These are phyloP conservation scores for Ditula angustiorana DNA, from an alignment of 2,888 invertebrate genomes.

Conservation along the genomic window DNA sequence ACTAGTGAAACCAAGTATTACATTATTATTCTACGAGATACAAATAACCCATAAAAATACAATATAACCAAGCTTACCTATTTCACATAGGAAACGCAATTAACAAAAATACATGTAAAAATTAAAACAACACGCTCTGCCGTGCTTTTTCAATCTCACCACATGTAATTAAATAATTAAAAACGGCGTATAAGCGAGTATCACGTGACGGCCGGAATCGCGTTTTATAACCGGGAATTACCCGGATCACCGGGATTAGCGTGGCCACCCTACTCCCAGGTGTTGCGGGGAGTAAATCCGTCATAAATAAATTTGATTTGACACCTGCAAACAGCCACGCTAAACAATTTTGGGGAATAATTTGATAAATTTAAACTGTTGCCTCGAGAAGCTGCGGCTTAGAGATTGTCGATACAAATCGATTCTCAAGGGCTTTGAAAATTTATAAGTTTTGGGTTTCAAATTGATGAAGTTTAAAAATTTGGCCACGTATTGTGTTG, in stretches of 20 bases:
- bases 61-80: too few species aligned
- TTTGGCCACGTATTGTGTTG: too few species aligned
- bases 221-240: constrained; percentile 56
- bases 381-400: constrained; percentile 28
- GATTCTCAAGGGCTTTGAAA: background rate
- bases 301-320: constrained; percentile 81
- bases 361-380: constrained; percentile 49
- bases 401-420: constrained; percentile 11
- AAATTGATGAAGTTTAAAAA: background rate
- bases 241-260: constrained; percentile 59
- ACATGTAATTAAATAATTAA: constrained; percentile 22
- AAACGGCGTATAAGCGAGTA: constrained; percentile 43
- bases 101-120: too few species aligned
- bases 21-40: too few species aligned
- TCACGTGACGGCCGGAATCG: constrained; percentile 50
- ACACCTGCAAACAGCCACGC: constrained; percentile 68
- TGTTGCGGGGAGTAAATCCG: constrained; percentile 69
- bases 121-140: too few species aligned
- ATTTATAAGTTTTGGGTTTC: background rate
- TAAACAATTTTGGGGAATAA: constrained; percentile 63
- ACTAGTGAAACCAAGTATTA: too few species aligned
- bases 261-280: constrained; percentile 69
- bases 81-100: too few species aligned
- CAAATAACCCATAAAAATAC: too few species aligned
- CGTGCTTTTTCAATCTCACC: background rate